Evolutionary conservation across 2,888 invertebrate genomes (phyloP), one percentile per base, ranked within the genome.

Genomic region (Ophion ventricosus): DNA sequence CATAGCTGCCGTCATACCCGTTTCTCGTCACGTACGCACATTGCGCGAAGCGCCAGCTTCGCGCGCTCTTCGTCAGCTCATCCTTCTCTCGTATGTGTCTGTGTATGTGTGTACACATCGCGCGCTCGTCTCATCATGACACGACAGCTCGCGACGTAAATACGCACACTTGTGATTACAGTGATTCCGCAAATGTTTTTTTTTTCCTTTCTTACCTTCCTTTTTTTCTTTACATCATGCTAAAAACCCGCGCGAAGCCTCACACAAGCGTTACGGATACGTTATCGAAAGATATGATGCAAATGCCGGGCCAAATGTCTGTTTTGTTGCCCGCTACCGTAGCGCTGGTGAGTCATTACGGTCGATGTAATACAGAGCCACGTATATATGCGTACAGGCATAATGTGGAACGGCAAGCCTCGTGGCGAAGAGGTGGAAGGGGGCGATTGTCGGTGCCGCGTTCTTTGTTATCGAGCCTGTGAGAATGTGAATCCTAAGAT

Each of bases 11-110:
- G n/a, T 87, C 88, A 86, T 87, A 88, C 87, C 74, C 85, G 86
- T 87, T 83, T 70, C 87, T 72, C 70, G 90, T 91, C 92, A 91
- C 92, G 91, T 92, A 91, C 88, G 88, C 86, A 86, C 43, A 43
- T 43, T 14, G 43, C 43, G 14, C 43, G 43, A 1, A 14, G 11
- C 43, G 70, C 82, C 83, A 70, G 82, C 82, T 82, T 75, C 83
- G 26, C 88, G 74, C 76, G 73, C 56, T 66, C 72, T 20, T n/a
- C 17, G 75, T 69, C 76, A 77, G 43, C 59, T 72, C 73, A 56
- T 20, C 40, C 40, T 79, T 76, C 61, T 59, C 54, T 23, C 66
- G 49, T n/a, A 2, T n/a, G 54, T 14, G 54, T 57, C 67, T 2
- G n/a, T 35, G 35, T 0, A 35, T 7, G 35, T 35, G 5, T 35